Conservation (phyloP, 2,113 vertebrate genomes). For the Melanostigma gelatinosum region DNA sequence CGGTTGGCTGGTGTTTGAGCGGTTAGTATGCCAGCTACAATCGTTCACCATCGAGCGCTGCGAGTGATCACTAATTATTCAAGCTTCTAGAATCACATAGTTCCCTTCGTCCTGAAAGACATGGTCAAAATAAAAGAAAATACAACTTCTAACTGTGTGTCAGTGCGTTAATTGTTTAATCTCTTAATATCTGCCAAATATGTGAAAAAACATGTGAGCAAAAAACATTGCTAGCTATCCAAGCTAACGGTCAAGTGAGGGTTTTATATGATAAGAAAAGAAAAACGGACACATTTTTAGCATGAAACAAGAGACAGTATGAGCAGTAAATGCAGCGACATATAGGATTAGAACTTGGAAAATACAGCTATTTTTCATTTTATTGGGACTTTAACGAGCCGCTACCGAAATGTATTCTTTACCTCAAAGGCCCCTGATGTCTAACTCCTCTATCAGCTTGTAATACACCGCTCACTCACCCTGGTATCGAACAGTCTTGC, state of each 20-base stretch:
- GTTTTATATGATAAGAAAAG: background rate
- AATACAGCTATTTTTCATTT: background rate
- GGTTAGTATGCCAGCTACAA: background rate
- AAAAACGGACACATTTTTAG: background rate
- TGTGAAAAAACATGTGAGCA: background rate
- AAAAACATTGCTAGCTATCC: background rate
- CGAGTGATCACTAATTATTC: background rate
- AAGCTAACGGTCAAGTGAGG: background rate
- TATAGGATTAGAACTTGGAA: background rate
- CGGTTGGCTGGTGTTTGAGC: background rate
- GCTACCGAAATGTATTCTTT: background rate
- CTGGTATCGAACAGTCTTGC: constrained; percentile 82
- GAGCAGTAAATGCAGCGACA: background rate
- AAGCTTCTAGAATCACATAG: background rate
- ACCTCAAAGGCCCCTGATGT: background rate
- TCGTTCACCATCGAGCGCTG: background rate
- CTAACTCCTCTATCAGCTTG: background rate
- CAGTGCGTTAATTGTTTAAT: background rate
- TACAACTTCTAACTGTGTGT: background rate
- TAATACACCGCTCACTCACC: constrained; percentile 73
- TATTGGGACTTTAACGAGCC: background rate
- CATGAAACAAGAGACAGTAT: background rate
- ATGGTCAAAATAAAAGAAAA: background rate
- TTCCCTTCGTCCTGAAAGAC: background rate
- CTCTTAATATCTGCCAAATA: background rate